Evolutionary conservation across 2,888 invertebrate genomes (phyloP), one percentile per base, ranked within the genome.

Genomic region (Drosophila flavopinicola): DNA sequence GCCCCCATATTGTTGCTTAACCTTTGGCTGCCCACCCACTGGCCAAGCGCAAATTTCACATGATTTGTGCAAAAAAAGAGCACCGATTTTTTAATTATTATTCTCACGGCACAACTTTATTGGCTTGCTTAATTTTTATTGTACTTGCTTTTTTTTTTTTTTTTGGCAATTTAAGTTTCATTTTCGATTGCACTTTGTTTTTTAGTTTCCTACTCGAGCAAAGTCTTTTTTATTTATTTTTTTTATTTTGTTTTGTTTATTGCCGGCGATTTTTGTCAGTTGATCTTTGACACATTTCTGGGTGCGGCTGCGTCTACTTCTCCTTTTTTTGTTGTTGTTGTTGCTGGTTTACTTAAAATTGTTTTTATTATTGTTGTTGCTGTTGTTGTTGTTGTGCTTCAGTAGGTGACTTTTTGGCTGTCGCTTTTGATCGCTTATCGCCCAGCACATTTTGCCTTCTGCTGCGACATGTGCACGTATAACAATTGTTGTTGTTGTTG

Each of bases 201-300:
- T 41, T 66, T 37, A 42, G 52, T 74, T 65, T 66, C 57, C 61
- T 60, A 38, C 47, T 72, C 25, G 39, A 13, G 48, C 33, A 49
- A 39, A 24, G 39, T 25, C 48, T 52, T 58, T 33, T 64, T 42
- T 47, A 3, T 33, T 42, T 25, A 47, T 54, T 59, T 47, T 39
- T 30, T 39, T 47, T 30, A 37, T 47, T 47, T 29, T 49, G 41
- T 54, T 61, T 68, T 78, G 66, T 68, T 86, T 83, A 66, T 83
- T 85, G 53, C 48, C 68, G 75, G 67, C 79, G 82, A 79, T 77
- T 87, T 87, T 86, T 85, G 87, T 83, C 88, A 86, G 88, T 86
- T 86, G 86, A 86, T 86, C 86, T 86, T 88, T 86, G 86, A 86
- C 86, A 86, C 67, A 88, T 86, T 87, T 86, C 41, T 66, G 87